A percentile compares a stretch with the other conserved stretches of the same genome.
Conservation (phyloP, 1,140 invertebrate genomes). For the Eriocheir sinensis region DNA sequence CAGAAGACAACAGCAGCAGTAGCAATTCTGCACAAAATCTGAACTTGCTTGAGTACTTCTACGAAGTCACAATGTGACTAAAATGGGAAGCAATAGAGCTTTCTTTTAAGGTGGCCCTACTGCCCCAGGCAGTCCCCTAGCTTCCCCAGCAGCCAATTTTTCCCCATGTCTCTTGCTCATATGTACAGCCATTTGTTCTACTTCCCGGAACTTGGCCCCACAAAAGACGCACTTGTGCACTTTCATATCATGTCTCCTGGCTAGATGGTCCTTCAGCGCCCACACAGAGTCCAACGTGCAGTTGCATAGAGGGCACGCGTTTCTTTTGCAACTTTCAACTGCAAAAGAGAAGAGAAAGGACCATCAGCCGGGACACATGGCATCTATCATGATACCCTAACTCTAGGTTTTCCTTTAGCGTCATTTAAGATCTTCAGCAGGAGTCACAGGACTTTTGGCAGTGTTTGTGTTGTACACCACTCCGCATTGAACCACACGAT, state of each 20-base stretch:
- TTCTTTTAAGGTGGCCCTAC: constrained; percentile 67
- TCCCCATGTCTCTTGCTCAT: constrained; percentile 79
- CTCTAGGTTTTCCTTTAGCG: constrained; percentile 66
- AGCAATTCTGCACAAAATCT: constrained; percentile 46
- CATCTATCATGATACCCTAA: constrained; percentile 77
- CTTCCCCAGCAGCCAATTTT: constrained; percentile 76
- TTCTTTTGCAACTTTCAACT: constrained; percentile 79
- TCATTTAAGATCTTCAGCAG: constrained; percentile 62
- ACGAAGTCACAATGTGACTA: constrained; percentile 55
- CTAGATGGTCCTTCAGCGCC: constrained; percentile 79
- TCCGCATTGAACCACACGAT: constrained; percentile 56
- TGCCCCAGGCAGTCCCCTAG: constrained; percentile 72
- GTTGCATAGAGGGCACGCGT: constrained; percentile 79
- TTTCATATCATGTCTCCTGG: constrained; percentile 80
- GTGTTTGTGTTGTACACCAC: constrained; percentile 38
- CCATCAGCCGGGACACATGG: constrained; percentile 78
- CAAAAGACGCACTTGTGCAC: constrained; percentile 79
- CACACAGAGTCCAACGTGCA: constrained; percentile 79
- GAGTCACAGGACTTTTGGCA: constrained; percentile 67
- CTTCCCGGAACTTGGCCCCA: constrained; percentile 79
- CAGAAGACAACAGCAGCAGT: constrained; percentile 72
- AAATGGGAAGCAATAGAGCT: constrained; percentile 4
- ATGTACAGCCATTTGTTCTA: constrained; percentile 79
- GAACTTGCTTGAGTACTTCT: constrained; percentile 64
- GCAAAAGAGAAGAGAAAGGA: constrained; percentile 79